Evolutionary conservation across 2,888 invertebrate species (phyloP).

Genomic region (Matsumyia berberina): DNA sequence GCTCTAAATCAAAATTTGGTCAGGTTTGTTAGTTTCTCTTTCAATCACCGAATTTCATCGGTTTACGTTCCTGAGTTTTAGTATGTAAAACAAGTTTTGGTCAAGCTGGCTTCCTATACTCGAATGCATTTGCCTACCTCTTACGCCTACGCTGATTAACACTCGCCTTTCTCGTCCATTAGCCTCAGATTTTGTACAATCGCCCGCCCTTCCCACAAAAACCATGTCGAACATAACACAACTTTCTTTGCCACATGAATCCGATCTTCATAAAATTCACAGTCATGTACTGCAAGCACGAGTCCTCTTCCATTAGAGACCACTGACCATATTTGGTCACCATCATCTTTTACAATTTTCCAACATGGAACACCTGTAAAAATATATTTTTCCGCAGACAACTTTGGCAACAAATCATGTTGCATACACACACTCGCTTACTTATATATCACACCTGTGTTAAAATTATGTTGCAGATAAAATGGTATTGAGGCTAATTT

Average conservation of each 20-base stretch:
- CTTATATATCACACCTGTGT: slow-evolving; percentile 46
- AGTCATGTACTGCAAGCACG: slow-evolving; percentile 21
- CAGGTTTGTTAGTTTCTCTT: no score
- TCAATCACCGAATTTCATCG: no score
- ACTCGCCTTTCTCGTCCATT: no score
- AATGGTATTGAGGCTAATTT: slow-evolving; percentile 67
- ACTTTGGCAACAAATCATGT: slow-evolving; percentile 63
- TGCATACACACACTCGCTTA: slow-evolving; percentile 41
- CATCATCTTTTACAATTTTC: slow-evolving; percentile 41
- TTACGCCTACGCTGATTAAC: no score
- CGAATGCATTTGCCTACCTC: no score
- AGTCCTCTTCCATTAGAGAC: slow-evolving; percentile 57
- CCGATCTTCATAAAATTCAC: slow-evolving; percentile 28
- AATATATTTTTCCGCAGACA: slow-evolving; percentile 33
- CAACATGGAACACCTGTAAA: slow-evolving; percentile 64
- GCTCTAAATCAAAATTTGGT: no score
- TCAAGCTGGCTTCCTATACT: no score
- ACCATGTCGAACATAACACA: slow-evolving; percentile 19
- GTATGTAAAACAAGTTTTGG: no score
- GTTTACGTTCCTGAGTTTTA: no score
- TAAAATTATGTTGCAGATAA: slow-evolving; percentile 48
- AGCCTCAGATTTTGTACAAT: no score
- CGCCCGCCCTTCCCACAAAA: background rate
- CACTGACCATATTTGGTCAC: slow-evolving; percentile 62
- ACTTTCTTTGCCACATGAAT: slow-evolving; percentile 60